Evolutionary conservation across 64 coral and sea anemone species (phyloP), one percentile per base, ranked within the genome.

Genomic region (Stylophora pistillata): DNA sequence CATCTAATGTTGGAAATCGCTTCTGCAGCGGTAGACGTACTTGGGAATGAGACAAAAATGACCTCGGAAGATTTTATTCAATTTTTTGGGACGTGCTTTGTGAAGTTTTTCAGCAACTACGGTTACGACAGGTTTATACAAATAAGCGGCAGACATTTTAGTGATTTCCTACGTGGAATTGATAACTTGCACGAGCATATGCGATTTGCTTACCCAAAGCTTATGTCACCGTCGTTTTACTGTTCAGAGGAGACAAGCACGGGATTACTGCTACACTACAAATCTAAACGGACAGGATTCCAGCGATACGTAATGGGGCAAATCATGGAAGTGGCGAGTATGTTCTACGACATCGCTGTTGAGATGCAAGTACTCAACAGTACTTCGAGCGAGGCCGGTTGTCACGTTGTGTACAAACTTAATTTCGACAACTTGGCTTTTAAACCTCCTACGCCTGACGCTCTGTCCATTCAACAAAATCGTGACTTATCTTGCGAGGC

Each of bases 41-140:
- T 93, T 23, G 95, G 95, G 23, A 78, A 90, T 47, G 26, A 85
- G 53, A 92, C 78, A 10, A 55, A 78, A 13, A 88, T 85, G 91
- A 82, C 66, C 30, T 54, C 71, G 1, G 86, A 97, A 4, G 95
- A 97, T 55, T 97, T 86, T n/a, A 97, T 97, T 83, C 61, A 70
- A 37, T 97, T 93, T 54, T 97, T 97, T 58, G 95, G 95, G 1
- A 55, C 23, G 12, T 97, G 91, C 55, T 97, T 97, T 73, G 95
- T 97, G 75, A 93, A 90, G 13, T 97, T 97, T 74, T 97, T 97
- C 70, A 90, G 87, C 7, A 89, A 97, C 80, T 97, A 97, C 76
- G 91, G 95, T 37, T 97, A 97, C 54, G 95, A 97, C 72, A 74
- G 91, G n/a, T 87, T 97, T 5, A 71, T 97, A 17, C 61, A 72